Conservation (phyloP, 2,888 invertebrate genomes). For the Phasia obesa region DNA sequence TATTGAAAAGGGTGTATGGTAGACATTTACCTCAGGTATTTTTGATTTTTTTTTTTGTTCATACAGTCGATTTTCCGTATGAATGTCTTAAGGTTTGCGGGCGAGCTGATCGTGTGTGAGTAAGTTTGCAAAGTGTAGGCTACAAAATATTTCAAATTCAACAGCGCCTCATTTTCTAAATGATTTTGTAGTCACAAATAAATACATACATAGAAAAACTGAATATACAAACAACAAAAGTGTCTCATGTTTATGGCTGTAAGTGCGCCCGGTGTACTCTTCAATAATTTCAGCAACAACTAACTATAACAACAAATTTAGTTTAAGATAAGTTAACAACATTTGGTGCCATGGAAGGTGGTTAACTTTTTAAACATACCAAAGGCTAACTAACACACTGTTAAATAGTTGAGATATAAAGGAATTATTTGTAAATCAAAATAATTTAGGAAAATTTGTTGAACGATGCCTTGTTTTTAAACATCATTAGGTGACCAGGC, state of each 20-base stretch:
- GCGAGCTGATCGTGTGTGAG: background rate
- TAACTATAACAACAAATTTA: constrained; percentile 47
- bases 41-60: constrained; percentile 23
- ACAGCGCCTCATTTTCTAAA: constrained; percentile 46
- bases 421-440: constrained; percentile 4
- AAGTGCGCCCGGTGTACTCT: constrained; percentile 45
- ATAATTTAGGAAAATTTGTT: background rate
- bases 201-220: constrained; percentile 8
- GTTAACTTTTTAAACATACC: constrained; percentile 57
- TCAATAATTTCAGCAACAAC: constrained; percentile 43
- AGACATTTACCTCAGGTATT: constrained; percentile 57
- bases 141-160: constrained; percentile 66
- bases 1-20: constrained; percentile 43
- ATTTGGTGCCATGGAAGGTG: constrained; percentile 57
- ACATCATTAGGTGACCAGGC: too few species aligned
- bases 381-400: constrained; percentile 14
- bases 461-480: too few species aligned
- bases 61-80: background rate
- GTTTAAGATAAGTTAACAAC: constrained; percentile 49
- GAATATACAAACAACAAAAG: constrained; percentile 35
- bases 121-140: constrained; percentile 49
- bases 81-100: background rate
- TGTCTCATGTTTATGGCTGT: constrained; percentile 63
- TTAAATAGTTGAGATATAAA: constrained; percentile 15
- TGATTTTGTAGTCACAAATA: constrained; percentile 42